Percentiles rank a stretch among this genome's conserved stretches.
Conservation (phyloP, 2,888 invertebrate species). For the Congeria kusceri region DNA sequence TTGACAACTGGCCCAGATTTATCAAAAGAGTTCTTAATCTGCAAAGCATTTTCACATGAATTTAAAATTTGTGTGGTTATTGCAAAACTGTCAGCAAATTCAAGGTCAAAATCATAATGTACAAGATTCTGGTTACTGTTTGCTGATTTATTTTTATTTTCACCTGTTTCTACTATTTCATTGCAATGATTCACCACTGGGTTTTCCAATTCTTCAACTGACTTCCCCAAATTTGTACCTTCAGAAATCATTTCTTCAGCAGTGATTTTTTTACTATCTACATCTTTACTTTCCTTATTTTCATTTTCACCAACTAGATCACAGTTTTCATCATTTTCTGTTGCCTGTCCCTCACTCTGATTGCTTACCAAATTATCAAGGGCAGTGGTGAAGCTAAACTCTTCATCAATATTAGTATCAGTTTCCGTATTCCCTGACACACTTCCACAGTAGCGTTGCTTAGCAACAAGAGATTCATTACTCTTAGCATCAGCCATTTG, state of each 20-base stretch:
- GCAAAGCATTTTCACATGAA: conserved; percentile 20
- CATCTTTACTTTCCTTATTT: no score
- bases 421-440: no score
- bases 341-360: neutral
- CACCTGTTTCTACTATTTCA: neutral
- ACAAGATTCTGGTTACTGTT: neutral
- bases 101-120: conserved; percentile 28
- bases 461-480: no score
- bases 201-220: no score
- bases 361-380: neutral
- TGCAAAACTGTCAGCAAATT: conserved; percentile 77
- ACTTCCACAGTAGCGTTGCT: no score
- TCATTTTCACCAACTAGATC: no score
- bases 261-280: no score
- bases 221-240: no score
- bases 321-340: no score
- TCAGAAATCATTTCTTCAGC: no score
- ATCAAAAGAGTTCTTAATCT: neutral
- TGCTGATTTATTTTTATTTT: neutral
- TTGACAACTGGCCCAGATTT: neutral
- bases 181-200: no score
- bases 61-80: conserved; percentile 75
- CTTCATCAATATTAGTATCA: neutral
- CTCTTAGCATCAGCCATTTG: no score
- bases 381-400: neutral